Conservation (phyloP, 2,113 vertebrate genomes). For the Microcebus tavaratra region DNA sequence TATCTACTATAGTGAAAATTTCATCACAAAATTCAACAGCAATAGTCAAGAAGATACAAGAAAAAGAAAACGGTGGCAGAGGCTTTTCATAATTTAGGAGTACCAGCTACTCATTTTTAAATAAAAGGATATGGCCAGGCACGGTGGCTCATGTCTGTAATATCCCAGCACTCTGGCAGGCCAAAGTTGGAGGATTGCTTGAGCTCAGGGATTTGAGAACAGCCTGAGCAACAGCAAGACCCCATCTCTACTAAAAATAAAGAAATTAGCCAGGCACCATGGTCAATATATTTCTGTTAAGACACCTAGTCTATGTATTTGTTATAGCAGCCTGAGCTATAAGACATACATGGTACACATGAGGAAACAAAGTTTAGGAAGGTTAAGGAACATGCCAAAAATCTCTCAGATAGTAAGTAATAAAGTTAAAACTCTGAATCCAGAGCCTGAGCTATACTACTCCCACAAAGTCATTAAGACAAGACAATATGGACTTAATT, state of each 20-base stretch:
- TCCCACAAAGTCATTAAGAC: background rate
- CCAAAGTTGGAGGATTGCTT: no score
- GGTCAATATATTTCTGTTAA: background rate
- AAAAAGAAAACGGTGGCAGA: background rate
- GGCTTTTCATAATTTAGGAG: background rate
- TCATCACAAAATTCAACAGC: background rate
- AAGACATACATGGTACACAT: background rate
- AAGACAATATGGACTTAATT: background rate
- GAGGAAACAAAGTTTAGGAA: background rate
- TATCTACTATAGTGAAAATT: conserved; percentile 8
- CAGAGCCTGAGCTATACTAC: background rate
- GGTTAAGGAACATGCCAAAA: background rate
- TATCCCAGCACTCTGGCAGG: no score
- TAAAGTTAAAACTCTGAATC: background rate
- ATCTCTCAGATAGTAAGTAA: conserved; percentile 1
- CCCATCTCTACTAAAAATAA: no score
- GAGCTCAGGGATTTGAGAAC: no score
- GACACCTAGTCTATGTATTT: background rate
- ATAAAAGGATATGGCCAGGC: background rate
- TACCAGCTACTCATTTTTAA: background rate
- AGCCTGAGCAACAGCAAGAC: no score
- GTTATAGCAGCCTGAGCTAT: background rate
- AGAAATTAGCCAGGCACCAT: no score
- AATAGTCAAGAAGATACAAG: background rate
- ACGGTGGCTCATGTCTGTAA: no score